Base-by-base conservation (phyloP, 92 coral and sea anemone genomes). In the Phenganax subtilis region DNA sequence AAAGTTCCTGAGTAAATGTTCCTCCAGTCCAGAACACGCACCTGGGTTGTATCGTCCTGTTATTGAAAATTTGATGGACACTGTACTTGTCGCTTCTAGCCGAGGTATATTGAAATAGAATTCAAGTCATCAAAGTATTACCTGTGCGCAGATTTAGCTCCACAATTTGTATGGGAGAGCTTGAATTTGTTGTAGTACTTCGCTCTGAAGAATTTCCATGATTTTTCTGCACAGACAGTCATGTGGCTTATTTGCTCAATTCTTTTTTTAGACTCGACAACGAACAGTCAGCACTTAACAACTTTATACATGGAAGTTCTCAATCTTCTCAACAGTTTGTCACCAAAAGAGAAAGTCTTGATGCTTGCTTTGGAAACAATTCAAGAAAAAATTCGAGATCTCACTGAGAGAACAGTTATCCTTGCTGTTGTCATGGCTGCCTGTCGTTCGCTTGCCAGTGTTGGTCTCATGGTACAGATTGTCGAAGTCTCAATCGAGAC, bases 381-480 rank as follows among this genome's bases (percentile, higher is more conserved):
- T 25, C 85, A 90, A 51, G 85, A 84, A 63, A 90, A 89, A 84
- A 63, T 92, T 75, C 88, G 88, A 73, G 89, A 88, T 71, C 87
- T 97, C 8, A 81, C 90, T n/a, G 88, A 90, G 52, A 81, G 89
- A 57, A 85, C 88, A 81, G 81, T 96, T 62, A 87, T 96, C 76
- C 83, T 93, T 72, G 91, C 92, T 30, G 84, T 97, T 37, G 84
- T 96, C 68, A 90, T 93, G 56, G 97, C 97, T 54, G 93, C 97
- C 54, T 96, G 99, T 57, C 89, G 99, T 77, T 88, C 98, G 15
- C 90, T 94, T 55, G 98, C 98, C 30, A 92, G 83, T 72, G 87
- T 94, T 82, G 66, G 71, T 12, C 87, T 83, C 59, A 94, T 94
- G 98, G 98, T 92, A 15, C 86, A 92, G 75, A 89, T 94, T 14